Percentiles rank a stretch among this genome's conserved stretches.
phyloP scores from a whole-genome alignment of 2,113 vertebrate genomes.

The Trochalopteron elliotii region DNA sequence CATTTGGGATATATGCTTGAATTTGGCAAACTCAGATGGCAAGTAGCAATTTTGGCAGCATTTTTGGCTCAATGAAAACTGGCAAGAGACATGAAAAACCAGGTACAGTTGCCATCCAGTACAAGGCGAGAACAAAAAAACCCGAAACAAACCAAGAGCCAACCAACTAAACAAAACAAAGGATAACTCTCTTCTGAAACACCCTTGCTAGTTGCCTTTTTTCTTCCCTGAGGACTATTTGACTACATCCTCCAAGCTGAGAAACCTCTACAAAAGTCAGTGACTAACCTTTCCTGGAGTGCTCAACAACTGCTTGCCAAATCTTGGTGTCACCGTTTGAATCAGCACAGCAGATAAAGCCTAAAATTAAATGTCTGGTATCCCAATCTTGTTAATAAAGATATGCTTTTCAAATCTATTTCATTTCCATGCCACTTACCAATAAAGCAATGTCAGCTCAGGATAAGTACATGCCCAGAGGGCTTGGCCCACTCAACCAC shows the following conservation, averaged over 20 bases:
- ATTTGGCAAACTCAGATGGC: neutral
- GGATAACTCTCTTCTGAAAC: neutral
- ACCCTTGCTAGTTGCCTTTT: neutral
- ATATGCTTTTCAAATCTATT: neutral
- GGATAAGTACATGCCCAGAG: neutral
- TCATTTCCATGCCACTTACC: neutral
- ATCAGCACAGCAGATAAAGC: neutral
- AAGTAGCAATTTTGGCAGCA: neutral
- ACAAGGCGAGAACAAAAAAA: neutral
- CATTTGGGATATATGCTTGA: accelerated
- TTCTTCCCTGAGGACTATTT: neutral
- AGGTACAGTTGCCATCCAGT: neutral
- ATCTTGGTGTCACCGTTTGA: neutral
- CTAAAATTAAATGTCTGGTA: neutral
- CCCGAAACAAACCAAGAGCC: neutral
- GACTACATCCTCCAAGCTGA: neutral
- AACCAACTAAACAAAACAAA: neutral
- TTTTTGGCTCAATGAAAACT: neutral
- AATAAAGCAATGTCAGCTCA: neutral
- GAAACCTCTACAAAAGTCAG: neutral
- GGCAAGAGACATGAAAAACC: neutral
- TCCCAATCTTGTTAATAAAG: neutral
- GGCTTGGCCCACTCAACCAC: neutral
- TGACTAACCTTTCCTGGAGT: neutral
- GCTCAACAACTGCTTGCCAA: neutral